A percentile compares a stretch with the other conserved stretches of the same genome.
These are phyloP conservation scores for Xestobium rufovillosum DNA, from an alignment of 2,888 invertebrate species.

Conservation along the genomic window DNA sequence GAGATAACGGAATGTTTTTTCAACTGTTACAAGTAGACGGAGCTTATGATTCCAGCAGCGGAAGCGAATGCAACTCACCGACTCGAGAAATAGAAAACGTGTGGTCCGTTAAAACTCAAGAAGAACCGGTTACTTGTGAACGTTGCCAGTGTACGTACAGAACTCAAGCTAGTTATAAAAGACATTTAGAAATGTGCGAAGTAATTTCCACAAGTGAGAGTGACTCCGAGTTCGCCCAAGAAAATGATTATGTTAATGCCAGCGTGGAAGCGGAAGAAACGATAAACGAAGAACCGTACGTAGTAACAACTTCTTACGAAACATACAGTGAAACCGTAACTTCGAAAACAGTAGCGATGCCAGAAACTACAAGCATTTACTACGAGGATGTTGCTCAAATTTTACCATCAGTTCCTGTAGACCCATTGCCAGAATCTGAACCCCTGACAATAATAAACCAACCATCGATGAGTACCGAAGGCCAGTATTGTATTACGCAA, in stretches of 20 bases:
- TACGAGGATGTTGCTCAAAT: slow-evolving; percentile 20
- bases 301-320: slow-evolving; percentile 36
- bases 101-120: slow-evolving; percentile 46
- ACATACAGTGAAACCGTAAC: slow-evolving; percentile 35
- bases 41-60: slow-evolving; percentile 45
- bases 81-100: slow-evolving; percentile 29
- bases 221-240: slow-evolving; percentile 56
- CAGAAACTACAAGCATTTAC: slow-evolving; percentile 27
- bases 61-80: slow-evolving; percentile 44
- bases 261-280: not conserved
- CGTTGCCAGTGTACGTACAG: slow-evolving; percentile 82
- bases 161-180: slow-evolving; percentile 71
- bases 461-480: not conserved
- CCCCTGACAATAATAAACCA: not conserved
- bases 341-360: slow-evolving; percentile 29
- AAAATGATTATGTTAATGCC: slow-evolving; percentile 3
- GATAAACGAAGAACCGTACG: slow-evolving; percentile 25
- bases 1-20: slow-evolving; percentile 42
- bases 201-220: slow-evolving; percentile 74
- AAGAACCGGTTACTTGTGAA: slow-evolving; percentile 76
- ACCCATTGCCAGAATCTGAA: not conserved
- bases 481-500: not conserved
- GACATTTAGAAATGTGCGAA: slow-evolving; percentile 71
- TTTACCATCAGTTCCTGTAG: slow-evolving; percentile 21
- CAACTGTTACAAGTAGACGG: slow-evolving; percentile 52